phyloP scores from a whole-genome alignment of 2,797 vertebrate species.

The Fundulus diaphanus region DNA sequence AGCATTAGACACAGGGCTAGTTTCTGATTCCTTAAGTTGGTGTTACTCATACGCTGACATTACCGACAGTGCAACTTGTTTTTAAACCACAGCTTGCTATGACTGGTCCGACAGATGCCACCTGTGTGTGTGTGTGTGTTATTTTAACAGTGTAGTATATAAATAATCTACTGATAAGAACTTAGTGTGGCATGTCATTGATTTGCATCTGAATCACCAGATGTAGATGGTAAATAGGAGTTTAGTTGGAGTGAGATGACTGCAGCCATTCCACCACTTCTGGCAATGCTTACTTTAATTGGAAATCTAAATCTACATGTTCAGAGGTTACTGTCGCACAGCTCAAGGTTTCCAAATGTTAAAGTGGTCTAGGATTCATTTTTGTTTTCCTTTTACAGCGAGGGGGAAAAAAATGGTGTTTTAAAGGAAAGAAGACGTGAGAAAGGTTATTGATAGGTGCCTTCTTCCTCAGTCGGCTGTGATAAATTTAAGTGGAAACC shows the following conservation, averaged over 20 bases:
- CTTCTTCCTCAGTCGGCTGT: conserved; percentile 63
- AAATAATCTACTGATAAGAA: conserved; percentile 24
- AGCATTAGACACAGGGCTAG: too few relatives aligned
- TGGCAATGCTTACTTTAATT: too few relatives aligned
- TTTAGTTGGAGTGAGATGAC: neutral
- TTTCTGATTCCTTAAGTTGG: too few relatives aligned
- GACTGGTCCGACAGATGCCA: conserved; percentile 20
- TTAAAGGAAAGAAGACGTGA: conserved; percentile 18
- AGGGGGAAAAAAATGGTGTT: conserved; percentile 8
- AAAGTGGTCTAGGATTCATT: conserved; percentile 3
- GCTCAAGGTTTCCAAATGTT: neutral
- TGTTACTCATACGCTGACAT: too few relatives aligned
- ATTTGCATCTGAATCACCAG: conserved; percentile 16
- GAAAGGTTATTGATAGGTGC: conserved; percentile 66
- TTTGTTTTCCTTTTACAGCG: conserved; percentile 6
- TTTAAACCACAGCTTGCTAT: conserved; percentile 12
- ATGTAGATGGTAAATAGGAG: neutral
- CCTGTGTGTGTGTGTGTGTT: too few relatives aligned
- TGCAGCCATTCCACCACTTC: neutral
- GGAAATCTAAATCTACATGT: neutral
- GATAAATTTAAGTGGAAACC: conserved; percentile 71
- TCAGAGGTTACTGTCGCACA: neutral
- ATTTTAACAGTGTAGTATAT: conserved; percentile 5
- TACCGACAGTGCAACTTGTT: conserved; percentile 26
- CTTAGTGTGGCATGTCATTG: neutral